These are phyloP conservation scores for Cyrtorhinus lividipennis DNA, from an alignment of 1,140 invertebrate genomes.

Conservation along the genomic window DNA sequence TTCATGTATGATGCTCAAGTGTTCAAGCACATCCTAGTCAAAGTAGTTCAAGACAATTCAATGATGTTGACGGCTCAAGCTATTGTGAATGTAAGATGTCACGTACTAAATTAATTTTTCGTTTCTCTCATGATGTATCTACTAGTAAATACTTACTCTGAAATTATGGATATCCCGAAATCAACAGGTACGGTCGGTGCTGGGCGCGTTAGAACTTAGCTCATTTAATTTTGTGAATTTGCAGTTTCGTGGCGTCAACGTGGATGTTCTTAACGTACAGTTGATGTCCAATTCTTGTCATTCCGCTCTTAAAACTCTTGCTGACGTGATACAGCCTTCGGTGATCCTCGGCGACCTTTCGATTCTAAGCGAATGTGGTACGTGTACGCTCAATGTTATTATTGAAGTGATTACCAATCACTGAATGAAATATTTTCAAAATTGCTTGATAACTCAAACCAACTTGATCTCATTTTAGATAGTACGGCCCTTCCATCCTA, in stretches of 20 bases:
- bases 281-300: slow-evolving; percentile 9
- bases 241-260: slow-evolving; percentile 3
- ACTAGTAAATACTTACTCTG: too few species aligned
- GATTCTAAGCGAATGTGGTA: slow-evolving; percentile 14
- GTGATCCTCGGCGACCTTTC: slow-evolving; percentile 20
- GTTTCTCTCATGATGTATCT: too few species aligned
- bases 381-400: neutral
- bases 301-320: slow-evolving; percentile 10
- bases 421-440: neutral
- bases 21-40: slow-evolving; percentile 6
- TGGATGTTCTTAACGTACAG: slow-evolving; percentile 12
- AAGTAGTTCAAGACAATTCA: slow-evolving; percentile 19
- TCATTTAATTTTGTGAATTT: too few species aligned
- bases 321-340: slow-evolving; percentile 3
- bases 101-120: too few species aligned
- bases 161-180: too few species aligned
- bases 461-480: neutral
- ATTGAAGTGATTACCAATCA: neutral
- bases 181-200: too few species aligned
- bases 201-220: too few species aligned
- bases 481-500: neutral
- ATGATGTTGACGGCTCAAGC: slow-evolving; percentile 16
- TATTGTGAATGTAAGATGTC: slow-evolving; percentile 10
- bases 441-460: neutral
- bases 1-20: slow-evolving; percentile 18